Base-by-base conservation (phyloP, 2,797 vertebrate genomes). In the Buphagus erythrorhynchus region DNA sequence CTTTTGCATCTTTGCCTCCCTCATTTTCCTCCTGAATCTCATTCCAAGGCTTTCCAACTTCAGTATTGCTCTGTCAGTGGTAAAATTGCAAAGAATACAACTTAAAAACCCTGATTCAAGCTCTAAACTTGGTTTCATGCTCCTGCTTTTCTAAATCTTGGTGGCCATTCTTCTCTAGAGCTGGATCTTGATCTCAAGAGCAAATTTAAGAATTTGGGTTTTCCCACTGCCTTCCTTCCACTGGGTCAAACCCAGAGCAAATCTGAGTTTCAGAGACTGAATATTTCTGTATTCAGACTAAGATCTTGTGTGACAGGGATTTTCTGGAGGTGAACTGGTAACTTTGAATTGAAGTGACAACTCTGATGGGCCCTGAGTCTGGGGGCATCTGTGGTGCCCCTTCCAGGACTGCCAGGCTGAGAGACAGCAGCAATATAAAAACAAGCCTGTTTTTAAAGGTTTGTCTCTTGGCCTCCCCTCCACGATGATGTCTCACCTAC, bases 381-480 rank as follows among this genome's bases (percentile, higher is more conserved):
- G 3, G 51, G 38, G 68, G 38, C 45, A 49, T 14, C 35, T 0
- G 0, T 22, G 38, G 31, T 55, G 57, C 49, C 5, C 3, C 62
- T 66, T 40, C 9, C 48, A 89, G 65, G 31, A 13, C 59, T 86
- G 49, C 21, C 82, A 80, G 66, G 75, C 46, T 78, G 72, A 26
- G 43, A 40, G 42, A 79, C 58, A 96, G 74, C 85, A 84, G 51
- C 80, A 71, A 88, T n/a, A 82, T 38, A 49, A 94, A 96, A 97
- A 69, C 52, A 94, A 93, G 40, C 8, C 36, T 71, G 15, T 91
- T 76, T 94, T 68, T 49, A n/a, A 65, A 93, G 75, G n/a, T 51
- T 93, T 92, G 61, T 95, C 90, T 97, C 90, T 87, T 86, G 68
- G 89, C 83, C 92, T 95, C 86, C 68, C 40, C 45, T 91, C 65